Conservation (phyloP, 2,797 vertebrate genomes). For the Brachymystax lenok region DNA sequence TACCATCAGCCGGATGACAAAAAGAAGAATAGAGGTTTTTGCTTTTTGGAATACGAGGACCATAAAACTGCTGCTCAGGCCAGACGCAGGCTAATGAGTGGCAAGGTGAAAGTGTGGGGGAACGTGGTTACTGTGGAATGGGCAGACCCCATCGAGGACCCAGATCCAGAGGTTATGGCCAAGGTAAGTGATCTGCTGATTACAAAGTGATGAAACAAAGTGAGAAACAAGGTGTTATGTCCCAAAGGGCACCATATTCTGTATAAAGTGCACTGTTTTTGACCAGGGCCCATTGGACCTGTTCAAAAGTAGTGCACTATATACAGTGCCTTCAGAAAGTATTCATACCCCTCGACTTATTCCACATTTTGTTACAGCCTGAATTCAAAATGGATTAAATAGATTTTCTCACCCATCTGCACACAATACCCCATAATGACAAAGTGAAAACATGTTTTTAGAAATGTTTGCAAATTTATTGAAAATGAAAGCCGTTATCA, state of each 20-base stretch:
- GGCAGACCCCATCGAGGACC: conserved; percentile 98
- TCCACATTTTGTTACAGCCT: too few relatives aligned
- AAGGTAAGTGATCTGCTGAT: conserved; percentile 78
- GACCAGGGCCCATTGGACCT: not conserved
- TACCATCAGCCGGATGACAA: conserved; percentile 97
- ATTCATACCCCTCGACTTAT: too few relatives aligned
- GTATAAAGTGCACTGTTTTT: not conserved
- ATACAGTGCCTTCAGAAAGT: too few relatives aligned
- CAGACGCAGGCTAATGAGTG: conserved; percentile 94
- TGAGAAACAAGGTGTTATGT: not conserved
- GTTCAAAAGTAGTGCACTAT: too few relatives aligned
- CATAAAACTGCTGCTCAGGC: conserved; percentile 98
- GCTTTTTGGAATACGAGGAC: conserved; percentile 99
- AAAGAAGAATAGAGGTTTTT: conserved; percentile 97
- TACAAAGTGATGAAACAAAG: not conserved
- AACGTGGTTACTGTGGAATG: conserved; percentile 97
- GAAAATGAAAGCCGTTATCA: too few relatives aligned
- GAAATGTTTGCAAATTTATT: too few relatives aligned
- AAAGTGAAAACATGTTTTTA: too few relatives aligned
- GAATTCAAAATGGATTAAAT: too few relatives aligned
- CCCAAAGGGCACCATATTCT: not conserved
- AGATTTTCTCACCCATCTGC: too few relatives aligned
- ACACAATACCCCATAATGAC: too few relatives aligned
- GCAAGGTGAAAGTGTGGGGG: conserved; percentile 98
- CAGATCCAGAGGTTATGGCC: conserved; percentile 96